A percentile compares a stretch with the other conserved stretches of the same genome.
phyloP scores from a whole-genome alignment of 2,113 vertebrate genomes.

The Pterocles burchelli region DNA sequence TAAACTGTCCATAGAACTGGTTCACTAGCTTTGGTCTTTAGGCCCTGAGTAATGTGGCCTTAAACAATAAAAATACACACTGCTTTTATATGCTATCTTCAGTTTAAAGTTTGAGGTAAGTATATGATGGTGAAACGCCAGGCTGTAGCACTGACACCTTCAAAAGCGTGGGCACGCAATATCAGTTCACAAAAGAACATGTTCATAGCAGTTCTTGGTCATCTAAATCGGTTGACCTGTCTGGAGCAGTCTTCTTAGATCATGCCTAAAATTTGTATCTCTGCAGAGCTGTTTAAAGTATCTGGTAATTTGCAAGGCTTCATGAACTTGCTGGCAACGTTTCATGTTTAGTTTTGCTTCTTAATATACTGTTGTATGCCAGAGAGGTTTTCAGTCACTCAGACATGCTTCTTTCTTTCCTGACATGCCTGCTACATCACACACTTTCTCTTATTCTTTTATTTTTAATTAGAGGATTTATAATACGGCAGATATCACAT shows the following conservation, averaged over 20 bases:
- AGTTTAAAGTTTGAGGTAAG: not conserved
- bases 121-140: rapidly evolving
- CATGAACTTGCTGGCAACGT: not conserved
- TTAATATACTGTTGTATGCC: not conserved
- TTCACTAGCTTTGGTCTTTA: not conserved
- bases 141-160: not conserved
- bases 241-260: not conserved
- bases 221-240: not conserved
- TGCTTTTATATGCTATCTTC: not conserved
- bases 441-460: not conserved
- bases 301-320: not conserved
- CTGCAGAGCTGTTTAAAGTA: constrained; percentile 1
- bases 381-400: not conserved
- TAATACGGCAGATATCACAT: not conserved
- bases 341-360: not conserved
- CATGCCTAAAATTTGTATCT: not conserved
- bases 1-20: not conserved
- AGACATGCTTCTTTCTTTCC: not conserved
- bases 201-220: not conserved
- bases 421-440: not conserved
- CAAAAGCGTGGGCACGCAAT: rapidly evolving
- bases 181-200: not conserved
- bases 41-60: not conserved
- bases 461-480: constrained; percentile 16
- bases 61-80: not conserved